Evolutionary conservation across 2,888 invertebrate genomes (phyloP), one percentile per base, ranked within the genome.

Genomic region (Pachycephus smyrnensis): DNA sequence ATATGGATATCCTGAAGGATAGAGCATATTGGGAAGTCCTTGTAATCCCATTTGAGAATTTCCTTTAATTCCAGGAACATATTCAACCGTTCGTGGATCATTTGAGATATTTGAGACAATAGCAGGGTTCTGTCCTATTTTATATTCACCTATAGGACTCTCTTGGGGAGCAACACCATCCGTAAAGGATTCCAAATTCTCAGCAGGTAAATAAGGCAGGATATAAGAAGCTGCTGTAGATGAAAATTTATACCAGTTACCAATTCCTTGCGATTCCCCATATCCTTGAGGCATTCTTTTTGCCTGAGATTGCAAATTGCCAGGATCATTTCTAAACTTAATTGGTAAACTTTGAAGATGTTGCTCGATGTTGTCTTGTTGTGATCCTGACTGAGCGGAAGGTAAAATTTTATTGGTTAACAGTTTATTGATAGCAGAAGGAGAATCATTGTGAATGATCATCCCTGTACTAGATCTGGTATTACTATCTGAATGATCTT

Each of bases 101-200:
- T 55, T 55, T 0, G 55, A 55, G 6, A 23, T 55, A 23, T 23
- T 55, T 55, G 55, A 23, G 2, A 55, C 23, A 55, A 23, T 55
- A 55, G 55, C 55, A 55, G 23, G 55, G 23, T 55, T 55, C 2
- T 23, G 55, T 55, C 23, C 15, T 23, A 9, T 55, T 55, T 23
- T 9, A 55, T 23, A 55, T 9, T 55, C 55, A 55, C 9, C 9
- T 23, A 55, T 23, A 55, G 55, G 9, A 55, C 15, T 23, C 55
- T 55, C 23, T 55, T 55, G 55, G 23, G 23, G 55, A 55, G 9
- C 55, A 55, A 23, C 55, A 55, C 55, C 32, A 12, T 74, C 74
- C 4, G 37, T 74, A 31, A 23, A 11, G 31, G 74, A n/a, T 37
- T 74, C 74, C 37, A 74, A 37, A 74, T 74, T 74, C 23, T 37